Evolutionary conservation across 2,113 vertebrate genomes (phyloP).

Genomic region (Sterna hirundo): DNA sequence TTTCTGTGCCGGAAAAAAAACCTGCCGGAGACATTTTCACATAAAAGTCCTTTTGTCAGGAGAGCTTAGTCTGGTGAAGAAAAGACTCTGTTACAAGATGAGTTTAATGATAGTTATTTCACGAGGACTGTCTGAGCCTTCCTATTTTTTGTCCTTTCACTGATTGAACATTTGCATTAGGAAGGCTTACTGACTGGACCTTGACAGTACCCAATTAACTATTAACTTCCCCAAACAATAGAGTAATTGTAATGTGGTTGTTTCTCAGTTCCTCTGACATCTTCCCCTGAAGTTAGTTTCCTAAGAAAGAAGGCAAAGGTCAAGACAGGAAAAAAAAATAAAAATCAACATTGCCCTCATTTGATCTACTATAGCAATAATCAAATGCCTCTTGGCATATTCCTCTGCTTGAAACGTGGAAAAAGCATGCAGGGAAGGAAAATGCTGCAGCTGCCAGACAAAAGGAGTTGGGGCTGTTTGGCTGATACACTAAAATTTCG

Average conservation of each 20-base stretch:
- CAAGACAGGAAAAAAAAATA: not conserved
- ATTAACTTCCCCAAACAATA: not conserved
- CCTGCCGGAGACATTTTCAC: not conserved
- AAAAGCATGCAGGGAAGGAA: not conserved
- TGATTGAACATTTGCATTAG: not conserved
- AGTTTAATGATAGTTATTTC: constrained; percentile 8
- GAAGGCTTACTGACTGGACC: not conserved
- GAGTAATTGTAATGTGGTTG: not conserved
- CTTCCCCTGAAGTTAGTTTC: not conserved
- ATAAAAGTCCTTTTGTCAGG: constrained; percentile 39
- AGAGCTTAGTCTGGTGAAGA: not conserved
- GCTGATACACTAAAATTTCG: not conserved
- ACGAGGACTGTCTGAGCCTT: not conserved
- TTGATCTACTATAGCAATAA: not conserved
- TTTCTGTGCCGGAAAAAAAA: not conserved
- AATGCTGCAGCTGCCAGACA: not conserved
- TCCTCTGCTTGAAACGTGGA: not conserved
- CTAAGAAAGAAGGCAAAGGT: not conserved
- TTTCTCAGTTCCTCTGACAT: not conserved
- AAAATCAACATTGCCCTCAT: not conserved
- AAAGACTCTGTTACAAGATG: not conserved
- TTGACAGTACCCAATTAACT: not conserved
- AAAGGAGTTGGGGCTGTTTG: not conserved
- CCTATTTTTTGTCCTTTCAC: not conserved
- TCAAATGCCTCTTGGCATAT: not conserved